Base-by-base conservation (phyloP, 2,113 vertebrate species). In the Onychostruthus taczanowskii region DNA sequence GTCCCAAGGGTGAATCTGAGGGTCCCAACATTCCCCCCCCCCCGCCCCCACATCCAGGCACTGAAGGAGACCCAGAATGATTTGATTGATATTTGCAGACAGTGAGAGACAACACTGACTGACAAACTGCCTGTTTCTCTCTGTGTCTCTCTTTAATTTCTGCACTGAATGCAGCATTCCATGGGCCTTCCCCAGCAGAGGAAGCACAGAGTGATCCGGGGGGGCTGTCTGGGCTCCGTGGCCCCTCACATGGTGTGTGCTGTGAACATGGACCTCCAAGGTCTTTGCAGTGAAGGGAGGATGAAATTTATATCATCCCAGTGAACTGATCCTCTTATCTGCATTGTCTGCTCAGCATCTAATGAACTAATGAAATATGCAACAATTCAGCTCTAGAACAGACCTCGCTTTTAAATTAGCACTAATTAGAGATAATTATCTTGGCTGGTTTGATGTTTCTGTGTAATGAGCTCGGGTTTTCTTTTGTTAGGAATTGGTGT, bases 341-440 rank as follows among this genome's bases (percentile, higher is more conserved):
- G 74, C 53, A 3, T 50, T 96, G 85, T 93, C 96, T 95, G 96
- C 73, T 90, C 94, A 68, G 87, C 86, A 96, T 97, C 95, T 95
- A 93, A 95, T 95, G 95, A 95, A 96, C 93, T 92, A 92, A 96
- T 97, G 93, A 97, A 96, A 97, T 96, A 96, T 96, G 96, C 95
- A 96, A 93, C 93, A 89, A 96, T 92, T 85, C 97, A 87, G 93
- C 93, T 93, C 79, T 62, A 95, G 95, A 96, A 91, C 79, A 96
- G 93, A 62, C 88, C 64, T 92, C 78, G 75, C 88, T 89, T 96
- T 95, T 93, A 97, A 97, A 97, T 97, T 95, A 97, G 96, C 88
- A 95, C 95, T 97, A 97, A 96, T 97, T 97, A 96, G 95, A 96
- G 94, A 97, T 97, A 96, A 96, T 95, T 96, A 97, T 96, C 96